Conservation (phyloP, 1,140 invertebrate genomes). For the Ylistrum balloti region DNA sequence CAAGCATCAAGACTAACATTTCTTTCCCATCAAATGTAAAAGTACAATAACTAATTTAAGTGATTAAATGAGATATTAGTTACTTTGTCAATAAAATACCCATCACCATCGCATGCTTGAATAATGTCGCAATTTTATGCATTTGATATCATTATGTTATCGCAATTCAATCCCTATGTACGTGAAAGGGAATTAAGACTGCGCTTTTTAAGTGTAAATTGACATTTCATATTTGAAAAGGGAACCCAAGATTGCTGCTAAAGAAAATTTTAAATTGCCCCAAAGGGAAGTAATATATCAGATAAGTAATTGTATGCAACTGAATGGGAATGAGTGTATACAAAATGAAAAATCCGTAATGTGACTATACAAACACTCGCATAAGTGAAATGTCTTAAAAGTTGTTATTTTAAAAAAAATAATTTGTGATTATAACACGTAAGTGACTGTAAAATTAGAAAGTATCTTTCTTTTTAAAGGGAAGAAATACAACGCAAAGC, state of each 20-base stretch:
- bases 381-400: too few species aligned
- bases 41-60: background rate
- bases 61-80: background rate
- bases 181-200: background rate
- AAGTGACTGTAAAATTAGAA: too few species aligned
- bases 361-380: too few species aligned
- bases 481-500: too few species aligned
- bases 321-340: background rate
- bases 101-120: background rate
- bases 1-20: background rate
- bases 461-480: too few species aligned
- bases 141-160: background rate
- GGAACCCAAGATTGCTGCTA: background rate
- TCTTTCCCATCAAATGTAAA: conserved; percentile 5
- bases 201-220: background rate
- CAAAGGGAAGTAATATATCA: background rate
- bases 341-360: background rate
- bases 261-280: background rate
- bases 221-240: background rate
- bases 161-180: background rate
- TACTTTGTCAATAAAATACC: background rate
- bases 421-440: too few species aligned
- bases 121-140: background rate
- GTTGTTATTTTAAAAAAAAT: too few species aligned
- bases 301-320: background rate